Evolutionary conservation across 2,888 invertebrate genomes (phyloP).

Genomic region (Toxonevra muliebris): DNA sequence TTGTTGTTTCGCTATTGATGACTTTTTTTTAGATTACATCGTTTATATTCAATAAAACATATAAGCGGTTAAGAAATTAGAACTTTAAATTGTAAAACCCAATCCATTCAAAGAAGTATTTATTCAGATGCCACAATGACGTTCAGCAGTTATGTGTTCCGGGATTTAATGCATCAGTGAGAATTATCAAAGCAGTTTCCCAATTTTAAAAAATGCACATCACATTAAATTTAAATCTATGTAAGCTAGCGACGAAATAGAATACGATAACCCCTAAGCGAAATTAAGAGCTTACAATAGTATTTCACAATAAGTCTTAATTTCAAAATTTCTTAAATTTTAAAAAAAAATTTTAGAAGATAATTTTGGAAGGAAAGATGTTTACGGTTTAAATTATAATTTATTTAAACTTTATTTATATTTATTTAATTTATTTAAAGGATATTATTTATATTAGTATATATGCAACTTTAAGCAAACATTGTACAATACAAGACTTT

Average conservation of each 20-base stretch:
- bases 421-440: neutral
- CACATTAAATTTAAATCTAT: neutral
- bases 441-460: neutral
- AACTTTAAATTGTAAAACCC: neutral
- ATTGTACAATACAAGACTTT: too few relatives aligned
- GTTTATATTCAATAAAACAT: neutral
- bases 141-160: neutral
- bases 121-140: conserved; percentile 1
- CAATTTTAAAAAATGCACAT: neutral
- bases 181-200: conserved; percentile 2
- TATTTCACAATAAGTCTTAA: too few relatives aligned
- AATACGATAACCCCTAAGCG: neutral
- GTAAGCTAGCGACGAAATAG: neutral
- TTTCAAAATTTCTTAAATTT: too few relatives aligned
- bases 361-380: neutral
- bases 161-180: neutral
- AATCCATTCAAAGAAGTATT: neutral
- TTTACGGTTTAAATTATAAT: too few relatives aligned
- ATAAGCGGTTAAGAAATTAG: conserved; percentile 1
- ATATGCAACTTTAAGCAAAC: too few relatives aligned
- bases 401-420: neutral
- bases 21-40: neutral
- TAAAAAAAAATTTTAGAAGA: too few relatives aligned
- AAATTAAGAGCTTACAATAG: too few relatives aligned
- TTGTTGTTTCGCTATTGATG: too few relatives aligned